Percentiles rank a stretch among this genome's conserved stretches.
These are phyloP conservation scores for Drosophila albomicans DNA, from an alignment of 1,140 invertebrate species.

Conservation along the genomic window DNA sequence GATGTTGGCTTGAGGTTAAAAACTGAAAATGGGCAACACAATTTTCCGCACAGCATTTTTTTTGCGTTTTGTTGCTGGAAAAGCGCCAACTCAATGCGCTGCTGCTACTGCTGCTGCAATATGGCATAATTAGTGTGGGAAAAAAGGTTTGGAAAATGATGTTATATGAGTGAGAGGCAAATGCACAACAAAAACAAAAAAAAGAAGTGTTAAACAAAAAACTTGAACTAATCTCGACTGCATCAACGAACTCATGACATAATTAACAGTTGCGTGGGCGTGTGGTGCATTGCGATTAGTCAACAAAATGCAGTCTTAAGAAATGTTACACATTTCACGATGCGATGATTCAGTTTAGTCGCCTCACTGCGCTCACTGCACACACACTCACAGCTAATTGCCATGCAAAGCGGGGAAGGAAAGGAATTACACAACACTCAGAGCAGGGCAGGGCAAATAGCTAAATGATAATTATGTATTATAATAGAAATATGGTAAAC, in stretches of 20 bases:
- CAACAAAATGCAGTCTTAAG: slow-evolving; percentile 32
- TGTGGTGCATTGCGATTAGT: slow-evolving; percentile 34
- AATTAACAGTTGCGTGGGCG: slow-evolving; percentile 40
- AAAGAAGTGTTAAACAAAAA: slow-evolving; percentile 26
- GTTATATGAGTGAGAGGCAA: slow-evolving; percentile 25
- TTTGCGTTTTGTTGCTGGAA: slow-evolving; percentile 1
- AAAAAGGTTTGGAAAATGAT: slow-evolving; percentile 29
- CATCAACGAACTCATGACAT: slow-evolving; percentile 47
- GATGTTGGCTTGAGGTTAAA: slow-evolving; percentile 42
- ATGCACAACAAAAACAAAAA: not conserved
- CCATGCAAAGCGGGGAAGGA: slow-evolving; percentile 18
- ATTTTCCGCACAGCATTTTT: slow-evolving; percentile 40
- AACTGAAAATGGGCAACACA: slow-evolving; percentile 35
- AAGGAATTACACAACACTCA: not conserved
- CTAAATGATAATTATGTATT: slow-evolving; percentile 36
- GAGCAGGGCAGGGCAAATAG: not conserved
- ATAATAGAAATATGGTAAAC: slow-evolving; percentile 69
- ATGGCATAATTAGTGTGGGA: slow-evolving; percentile 60
- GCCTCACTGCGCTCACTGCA: slow-evolving; percentile 31
- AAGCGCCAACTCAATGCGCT: not conserved
- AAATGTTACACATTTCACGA: slow-evolving; percentile 39
- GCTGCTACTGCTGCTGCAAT: slow-evolving; percentile 32
- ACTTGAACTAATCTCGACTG: slow-evolving; percentile 38
- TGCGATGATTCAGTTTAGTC: slow-evolving; percentile 52
- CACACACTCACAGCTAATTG: slow-evolving; percentile 34